These are phyloP conservation scores for Cordilura impudica DNA, from an alignment of 2,888 invertebrate species.

Conservation along the genomic window DNA sequence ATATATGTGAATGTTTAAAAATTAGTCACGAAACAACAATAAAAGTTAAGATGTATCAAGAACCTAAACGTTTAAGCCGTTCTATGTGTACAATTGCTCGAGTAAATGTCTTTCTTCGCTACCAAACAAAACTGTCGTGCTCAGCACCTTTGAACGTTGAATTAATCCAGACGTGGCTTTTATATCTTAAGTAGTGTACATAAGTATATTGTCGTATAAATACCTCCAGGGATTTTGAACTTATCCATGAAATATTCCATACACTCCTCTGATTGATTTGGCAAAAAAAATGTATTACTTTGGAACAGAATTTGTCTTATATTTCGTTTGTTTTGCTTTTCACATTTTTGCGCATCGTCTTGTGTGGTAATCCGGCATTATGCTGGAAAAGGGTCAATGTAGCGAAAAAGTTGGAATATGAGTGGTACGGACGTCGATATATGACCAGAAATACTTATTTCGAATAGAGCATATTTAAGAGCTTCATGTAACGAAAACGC, in stretches of 20 bases:
- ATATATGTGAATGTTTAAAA: not conserved
- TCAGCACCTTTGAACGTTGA: slow-evolving; percentile 26
- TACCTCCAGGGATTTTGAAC: slow-evolving; percentile 34
- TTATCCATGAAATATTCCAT: slow-evolving; percentile 28
- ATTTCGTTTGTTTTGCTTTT: slow-evolving; percentile 13
- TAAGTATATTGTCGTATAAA: slow-evolving; percentile 8
- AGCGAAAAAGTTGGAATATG: slow-evolving; percentile 9
- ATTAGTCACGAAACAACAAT: not conserved
- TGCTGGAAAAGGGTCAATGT: slow-evolving; percentile 17
- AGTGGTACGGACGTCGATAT: too few species aligned
- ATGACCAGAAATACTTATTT: slow-evolving; percentile 13
- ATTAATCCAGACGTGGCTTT: slow-evolving; percentile 3
- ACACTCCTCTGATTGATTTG: slow-evolving; percentile 18
- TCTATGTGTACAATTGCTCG: slow-evolving; percentile 13
- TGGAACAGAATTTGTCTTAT: slow-evolving; percentile 17
- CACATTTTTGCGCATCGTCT: slow-evolving; percentile 17
- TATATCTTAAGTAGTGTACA: not conserved
- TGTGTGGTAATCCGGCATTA: slow-evolving; percentile 17
- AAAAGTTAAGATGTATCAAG: not conserved
- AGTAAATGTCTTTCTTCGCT: slow-evolving; percentile 20
- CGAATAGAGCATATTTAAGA: not conserved
- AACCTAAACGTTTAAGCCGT: slow-evolving; percentile 7
- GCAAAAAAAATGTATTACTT: slow-evolving; percentile 23
- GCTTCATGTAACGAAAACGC: too few species aligned
- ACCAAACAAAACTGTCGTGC: slow-evolving; percentile 27